Base-by-base conservation (phyloP, 2,888 invertebrate species). In the Synanthedon andrenaeformis region DNA sequence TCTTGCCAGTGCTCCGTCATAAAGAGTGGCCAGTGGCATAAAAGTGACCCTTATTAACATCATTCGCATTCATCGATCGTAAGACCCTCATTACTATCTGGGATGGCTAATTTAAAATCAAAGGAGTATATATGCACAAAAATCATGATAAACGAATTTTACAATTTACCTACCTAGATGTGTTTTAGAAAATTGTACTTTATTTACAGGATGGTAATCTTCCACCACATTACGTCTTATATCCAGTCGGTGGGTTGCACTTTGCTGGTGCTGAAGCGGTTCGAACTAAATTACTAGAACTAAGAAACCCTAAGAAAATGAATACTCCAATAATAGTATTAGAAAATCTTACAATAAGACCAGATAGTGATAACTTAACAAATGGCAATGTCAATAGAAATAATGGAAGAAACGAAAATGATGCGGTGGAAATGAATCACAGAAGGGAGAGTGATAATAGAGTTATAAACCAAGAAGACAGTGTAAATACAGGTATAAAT, bases 261-360 rank as follows among this genome's bases (percentile, higher is more conserved):
- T 87, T 85, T 53, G 82, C 86, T 2, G 79, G 84, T n/a, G 86
- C 86, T 0, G 86, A 87, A 59, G 64, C 68, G 59, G 77, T 86
- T 4, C 69, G 85, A 13, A 65, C 71, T 23, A 73, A 77, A 62
- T 65, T 87, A 0, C 60, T 65, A 1, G 58, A 69, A 1, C 56
- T 85, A 11, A 71, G 63, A 51, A 61, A 67, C 42, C 54, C 63
- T 1, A 53, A 63, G 1, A 68, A 66, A 52, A 60, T 57, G 17
- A 51, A 54, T 14, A 49, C 19, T 12, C 54, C 58, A 17, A 54
- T 52, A n/a, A 53, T 52, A 13, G 57, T 63, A 1, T 51, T 73
- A n/a, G 67, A 75, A 51, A 69, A 69, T 4, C 42, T 74, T 5
- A 69, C 67, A 14, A 64, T 66, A 4, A 55, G 74, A 12, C 65